Conservation (phyloP, 1,140 invertebrate species). For the Pseudomyrmex sp. region DNA sequence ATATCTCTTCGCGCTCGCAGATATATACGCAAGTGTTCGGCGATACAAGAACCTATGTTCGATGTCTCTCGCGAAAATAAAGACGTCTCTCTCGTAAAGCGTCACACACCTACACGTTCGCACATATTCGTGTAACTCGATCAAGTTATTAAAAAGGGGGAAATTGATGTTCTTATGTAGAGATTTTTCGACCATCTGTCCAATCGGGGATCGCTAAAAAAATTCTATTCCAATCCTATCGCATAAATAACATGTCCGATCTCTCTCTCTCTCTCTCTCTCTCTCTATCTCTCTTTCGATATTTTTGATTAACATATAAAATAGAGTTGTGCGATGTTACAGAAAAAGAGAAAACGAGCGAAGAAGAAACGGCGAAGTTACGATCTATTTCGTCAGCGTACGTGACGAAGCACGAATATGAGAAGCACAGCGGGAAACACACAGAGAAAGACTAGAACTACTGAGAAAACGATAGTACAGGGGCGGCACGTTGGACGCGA, state of each 20-base stretch:
- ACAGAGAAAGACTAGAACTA: neutral
- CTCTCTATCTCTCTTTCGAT: no score
- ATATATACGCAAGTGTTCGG: conserved; percentile 68
- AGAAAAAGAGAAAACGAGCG: neutral
- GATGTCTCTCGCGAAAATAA: conserved; percentile 69
- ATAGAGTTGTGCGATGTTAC: neutral
- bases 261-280: no score
- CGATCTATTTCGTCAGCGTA: conserved; percentile 26
- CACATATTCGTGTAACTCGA: conserved; percentile 47
- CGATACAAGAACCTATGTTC: conserved; percentile 73
- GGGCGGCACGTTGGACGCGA: neutral
- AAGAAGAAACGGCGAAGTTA: neutral
- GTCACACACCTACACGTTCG: conserved; percentile 65
- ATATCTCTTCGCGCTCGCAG: conserved; percentile 39
- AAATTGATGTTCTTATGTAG: no score
- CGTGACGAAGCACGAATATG: conserved; percentile 45
- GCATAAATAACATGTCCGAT: no score
- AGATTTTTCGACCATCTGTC: no score
- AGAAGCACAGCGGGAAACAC: neutral
- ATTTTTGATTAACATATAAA: no score
- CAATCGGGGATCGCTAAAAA: no score
- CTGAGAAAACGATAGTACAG: neutral
- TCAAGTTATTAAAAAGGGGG: no score
- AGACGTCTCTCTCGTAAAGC: conserved; percentile 72
- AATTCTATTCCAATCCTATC: no score